These are phyloP conservation scores for Leptocoma aspasia DNA, from an alignment of 2,113 vertebrate genomes.

Conservation along the genomic window DNA sequence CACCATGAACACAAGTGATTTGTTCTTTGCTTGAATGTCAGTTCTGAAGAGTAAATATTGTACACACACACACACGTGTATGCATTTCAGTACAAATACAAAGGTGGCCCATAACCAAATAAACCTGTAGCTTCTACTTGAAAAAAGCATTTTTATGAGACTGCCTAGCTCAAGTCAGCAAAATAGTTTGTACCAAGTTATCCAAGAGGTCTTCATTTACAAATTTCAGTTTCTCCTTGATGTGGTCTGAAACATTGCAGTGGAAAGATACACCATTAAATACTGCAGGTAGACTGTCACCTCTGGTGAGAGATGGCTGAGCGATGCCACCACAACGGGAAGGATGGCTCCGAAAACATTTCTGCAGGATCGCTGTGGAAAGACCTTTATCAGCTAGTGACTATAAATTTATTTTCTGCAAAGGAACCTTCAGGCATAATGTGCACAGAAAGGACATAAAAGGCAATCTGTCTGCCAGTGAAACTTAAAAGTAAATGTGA, in stretches of 20 bases:
- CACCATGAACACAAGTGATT: background rate
- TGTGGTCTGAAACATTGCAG: background rate
- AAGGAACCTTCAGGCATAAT: constrained; percentile 50
- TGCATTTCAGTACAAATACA: background rate
- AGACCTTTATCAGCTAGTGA: constrained; percentile 41
- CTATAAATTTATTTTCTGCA: constrained; percentile 53
- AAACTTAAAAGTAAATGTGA: constrained; percentile 13
- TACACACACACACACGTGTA: fast-evolving
- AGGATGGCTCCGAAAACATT: background rate
- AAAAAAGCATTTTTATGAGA: background rate
- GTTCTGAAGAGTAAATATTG: background rate
- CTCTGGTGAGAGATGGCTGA: background rate
- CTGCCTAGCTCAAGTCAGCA: background rate
- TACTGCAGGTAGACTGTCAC: background rate
- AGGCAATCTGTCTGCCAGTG: constrained; percentile 50
- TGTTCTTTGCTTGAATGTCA: background rate
- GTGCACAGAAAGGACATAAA: constrained; percentile 49
- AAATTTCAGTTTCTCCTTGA: background rate
- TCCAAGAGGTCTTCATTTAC: background rate
- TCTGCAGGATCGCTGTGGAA: background rate
- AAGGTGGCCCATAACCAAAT: background rate
- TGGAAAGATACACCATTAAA: background rate
- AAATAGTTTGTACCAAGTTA: background rate
- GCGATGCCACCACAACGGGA: background rate
- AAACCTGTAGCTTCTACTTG: background rate